phyloP scores from a whole-genome alignment of 2,113 vertebrate species.

The Lagopus leucura region DNA sequence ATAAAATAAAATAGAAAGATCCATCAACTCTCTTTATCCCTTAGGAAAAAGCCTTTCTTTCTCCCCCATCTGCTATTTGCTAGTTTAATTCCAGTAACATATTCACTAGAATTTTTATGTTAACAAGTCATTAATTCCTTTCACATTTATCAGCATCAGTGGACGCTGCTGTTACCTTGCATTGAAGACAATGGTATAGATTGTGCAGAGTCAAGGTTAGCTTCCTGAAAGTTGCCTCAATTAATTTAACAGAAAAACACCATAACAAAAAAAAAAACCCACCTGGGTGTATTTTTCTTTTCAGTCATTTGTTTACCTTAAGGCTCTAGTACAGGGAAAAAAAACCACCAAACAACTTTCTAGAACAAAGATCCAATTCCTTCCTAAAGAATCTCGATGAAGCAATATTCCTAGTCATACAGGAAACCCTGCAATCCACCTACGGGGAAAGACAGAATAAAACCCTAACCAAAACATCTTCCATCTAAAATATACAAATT shows the following conservation, averaged over 20 bases:
- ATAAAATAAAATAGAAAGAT: background rate
- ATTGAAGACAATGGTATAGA: background rate
- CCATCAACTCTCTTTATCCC: background rate
- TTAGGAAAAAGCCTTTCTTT: background rate
- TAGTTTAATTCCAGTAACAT: background rate
- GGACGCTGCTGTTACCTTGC: background rate
- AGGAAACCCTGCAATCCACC: background rate
- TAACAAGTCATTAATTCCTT: background rate
- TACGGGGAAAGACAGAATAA: background rate
- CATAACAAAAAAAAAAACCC: background rate
- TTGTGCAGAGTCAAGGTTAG: background rate
- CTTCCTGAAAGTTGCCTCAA: background rate
- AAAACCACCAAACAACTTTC: background rate
- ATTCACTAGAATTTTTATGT: background rate
- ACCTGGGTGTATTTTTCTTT: background rate
- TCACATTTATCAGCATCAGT: background rate
- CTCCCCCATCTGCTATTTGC: background rate
- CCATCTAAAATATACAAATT: background rate
- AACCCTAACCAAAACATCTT: background rate
- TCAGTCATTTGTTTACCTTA: background rate
- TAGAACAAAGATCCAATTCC: background rate
- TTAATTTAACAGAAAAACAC: background rate
- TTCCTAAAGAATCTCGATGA: background rate
- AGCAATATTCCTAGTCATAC: background rate
- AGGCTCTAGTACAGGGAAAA: background rate